A percentile compares a stretch with the other conserved stretches of the same genome.
Conservation (phyloP, 2,888 invertebrate species). For the Zootermopsis nevadensis region DNA sequence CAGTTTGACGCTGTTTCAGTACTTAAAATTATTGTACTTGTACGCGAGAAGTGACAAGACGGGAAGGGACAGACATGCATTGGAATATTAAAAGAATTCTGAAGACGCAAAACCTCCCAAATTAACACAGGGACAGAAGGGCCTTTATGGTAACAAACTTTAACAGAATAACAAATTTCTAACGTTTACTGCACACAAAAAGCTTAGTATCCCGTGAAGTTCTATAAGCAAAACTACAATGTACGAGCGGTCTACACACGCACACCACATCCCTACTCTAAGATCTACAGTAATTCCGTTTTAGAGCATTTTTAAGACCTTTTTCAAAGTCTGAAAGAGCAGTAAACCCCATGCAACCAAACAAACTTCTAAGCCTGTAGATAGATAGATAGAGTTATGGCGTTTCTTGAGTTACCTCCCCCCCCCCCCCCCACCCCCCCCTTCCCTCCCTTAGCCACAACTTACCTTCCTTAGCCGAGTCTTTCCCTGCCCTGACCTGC, state of each 20-base stretch:
- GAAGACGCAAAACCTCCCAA: background rate
- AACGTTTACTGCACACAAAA: conserved; percentile 13
- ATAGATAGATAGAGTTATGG: conserved; percentile 27
- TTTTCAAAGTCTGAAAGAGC: background rate
- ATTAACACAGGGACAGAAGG: background rate
- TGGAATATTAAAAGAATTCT: background rate
- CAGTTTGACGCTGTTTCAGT: too few species aligned
- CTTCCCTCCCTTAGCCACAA: background rate
- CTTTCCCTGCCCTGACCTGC: too few species aligned
- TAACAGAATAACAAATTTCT: background rate
- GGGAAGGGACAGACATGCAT: background rate
- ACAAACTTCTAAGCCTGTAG: background rate
- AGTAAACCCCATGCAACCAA: background rate
- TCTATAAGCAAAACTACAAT: background rate
- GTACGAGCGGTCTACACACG: background rate
- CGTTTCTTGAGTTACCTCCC: background rate
- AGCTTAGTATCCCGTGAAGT: background rate
- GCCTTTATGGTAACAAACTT: background rate
- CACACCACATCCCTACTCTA: background rate
- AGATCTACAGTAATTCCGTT: background rate
- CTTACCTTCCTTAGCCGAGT: too few species aligned
- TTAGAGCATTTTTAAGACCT: conserved; percentile 24
- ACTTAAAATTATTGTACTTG: too few species aligned
- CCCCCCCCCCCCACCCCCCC: background rate
- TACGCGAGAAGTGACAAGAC: background rate